Evolutionary conservation across 2,888 invertebrate species (phyloP), one percentile per base, ranked within the genome.

Genomic region (Lissocephala sabroskyi): DNA sequence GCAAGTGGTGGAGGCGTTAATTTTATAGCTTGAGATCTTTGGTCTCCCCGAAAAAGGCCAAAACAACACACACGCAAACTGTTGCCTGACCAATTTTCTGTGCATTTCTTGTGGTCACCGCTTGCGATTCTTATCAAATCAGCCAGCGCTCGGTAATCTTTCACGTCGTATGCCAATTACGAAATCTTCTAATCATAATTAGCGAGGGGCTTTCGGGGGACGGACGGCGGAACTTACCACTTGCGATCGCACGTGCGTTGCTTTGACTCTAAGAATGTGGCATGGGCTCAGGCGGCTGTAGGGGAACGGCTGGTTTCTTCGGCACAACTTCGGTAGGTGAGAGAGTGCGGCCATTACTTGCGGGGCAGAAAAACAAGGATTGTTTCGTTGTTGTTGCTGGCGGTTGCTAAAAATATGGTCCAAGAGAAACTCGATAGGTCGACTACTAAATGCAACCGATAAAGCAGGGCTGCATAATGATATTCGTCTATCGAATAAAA

Each of bases 341-440:
- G 81, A 50, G 56, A 81, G 53, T 61, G 78, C 82, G 63, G 82
- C 79, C 81, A 82, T 82, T 55, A 65, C 78, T 73, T 43, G 41
- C 10, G 37, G 40, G 41, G 50, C 46, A 49, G 49, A 54, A 26
- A n/a, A 54, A 59, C 50, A 52, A 68, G 59, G 49, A 58, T 51
- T 56, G 45, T 39, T 52, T 47, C 40, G 33, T 45, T n/a, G n/a
- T n/a, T n/a, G n/a, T n/a, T n/a, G n/a, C n/a, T n/a, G n/a, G n/a
- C n/a, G n/a, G 3, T 23, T 23, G 23, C 7, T 23, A 23, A 23
- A 23, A 23, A 7, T 23, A 23, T 23, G 23, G 3, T 23, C 3
- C 23, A 23, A 23, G 4, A 6, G 26, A 6, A n/a, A n/a, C n/a
- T n/a, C n/a, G n/a, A n/a, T n/a, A n/a, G n/a, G n/a, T n/a, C n/a